Percentiles rank a stretch among this genome's conserved stretches.
Evolutionary conservation across 92 coral and sea anemone genomes (phyloP).

Genomic region (Galaxea fascicularis): DNA sequence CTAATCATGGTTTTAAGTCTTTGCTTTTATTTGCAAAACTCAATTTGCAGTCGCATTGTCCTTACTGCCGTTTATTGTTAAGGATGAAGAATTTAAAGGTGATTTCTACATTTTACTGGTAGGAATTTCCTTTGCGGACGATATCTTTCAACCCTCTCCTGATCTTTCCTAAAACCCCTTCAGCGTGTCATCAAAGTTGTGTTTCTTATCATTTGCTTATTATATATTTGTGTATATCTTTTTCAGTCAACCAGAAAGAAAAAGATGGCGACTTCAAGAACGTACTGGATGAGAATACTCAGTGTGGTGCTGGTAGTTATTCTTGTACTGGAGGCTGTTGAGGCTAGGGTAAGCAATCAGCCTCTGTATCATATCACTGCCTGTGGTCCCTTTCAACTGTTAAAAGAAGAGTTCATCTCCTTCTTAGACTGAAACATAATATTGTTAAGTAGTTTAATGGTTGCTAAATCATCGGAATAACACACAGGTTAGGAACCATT

Average conservation of each 20-base stretch:
- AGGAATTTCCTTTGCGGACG: background rate
- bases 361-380: conserved; percentile 5
- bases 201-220: background rate
- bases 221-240: background rate
- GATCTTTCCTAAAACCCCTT: background rate
- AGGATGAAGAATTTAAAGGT: background rate
- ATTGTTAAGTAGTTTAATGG: conserved; percentile 29
- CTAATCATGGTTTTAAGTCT: too few relatives aligned
- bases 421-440: conserved; percentile 37
- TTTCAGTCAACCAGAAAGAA: background rate
- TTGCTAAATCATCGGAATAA: conserved; percentile 13
- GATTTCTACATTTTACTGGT: background rate
- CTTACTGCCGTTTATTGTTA: background rate
- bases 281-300: conserved; percentile 17
- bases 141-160: background rate
- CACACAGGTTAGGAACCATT: background rate
- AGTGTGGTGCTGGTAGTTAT: conserved; percentile 19
- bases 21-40: too few relatives aligned
- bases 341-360: conserved; percentile 12
- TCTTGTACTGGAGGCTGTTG: conserved; percentile 20
- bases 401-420: conserved; percentile 30
- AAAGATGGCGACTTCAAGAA: conserved; percentile 41
- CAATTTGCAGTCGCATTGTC: background rate
- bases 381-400: conserved; percentile 24
- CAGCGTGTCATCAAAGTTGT: background rate